Evolutionary conservation across 2,888 invertebrate genomes (phyloP), one percentile per base, ranked within the genome.

Genomic region (Megastigmus dorsalis): DNA sequence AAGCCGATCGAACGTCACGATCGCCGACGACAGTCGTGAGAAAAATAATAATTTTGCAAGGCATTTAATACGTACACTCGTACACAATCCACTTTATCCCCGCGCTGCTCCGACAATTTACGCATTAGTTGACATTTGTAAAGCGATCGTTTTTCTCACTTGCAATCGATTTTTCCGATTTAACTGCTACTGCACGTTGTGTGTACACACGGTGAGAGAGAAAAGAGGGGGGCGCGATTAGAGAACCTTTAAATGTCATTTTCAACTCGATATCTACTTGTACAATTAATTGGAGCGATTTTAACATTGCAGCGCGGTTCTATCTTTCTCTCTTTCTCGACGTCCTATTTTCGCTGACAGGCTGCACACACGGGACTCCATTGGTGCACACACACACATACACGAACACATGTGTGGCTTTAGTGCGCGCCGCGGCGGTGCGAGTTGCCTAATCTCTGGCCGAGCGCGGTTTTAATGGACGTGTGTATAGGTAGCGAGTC

Each of bases 371-470:
- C n/a, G n/a, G n/a, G n/a, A n/a, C n/a, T n/a, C n/a, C n/a, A n/a
- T n/a, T n/a, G n/a, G n/a, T n/a, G n/a, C n/a, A n/a, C n/a, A n/a
- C n/a, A n/a, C n/a, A n/a, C n/a, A 10, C 30, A 7, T 0, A 30
- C 18, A 30, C 43, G 60, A 45, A 7, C 13, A 18, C n/a, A n/a
- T n/a, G n/a, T n/a, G n/a, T n/a, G n/a, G n/a, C n/a, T n/a, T n/a
- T 33, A 13, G 45, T 18, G 13, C 41, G 5, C 20, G 28, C 18
- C 10, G 26, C 41, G 13, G 28, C 6, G n/a, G 10, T 13, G n/a
- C n/a, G n/a, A n/a, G 48, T 68, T 68, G 57, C 67, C 36, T 15
- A 68, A 68, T 68, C 57, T n/a, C n/a, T n/a, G n/a, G n/a, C n/a
- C 28, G 45, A n/a, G 20, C n/a, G 43, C 43, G 18, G n/a, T n/a